Base-by-base conservation (phyloP, 92 coral and sea anemone genomes). In the Epizoanthus scotinus region DNA sequence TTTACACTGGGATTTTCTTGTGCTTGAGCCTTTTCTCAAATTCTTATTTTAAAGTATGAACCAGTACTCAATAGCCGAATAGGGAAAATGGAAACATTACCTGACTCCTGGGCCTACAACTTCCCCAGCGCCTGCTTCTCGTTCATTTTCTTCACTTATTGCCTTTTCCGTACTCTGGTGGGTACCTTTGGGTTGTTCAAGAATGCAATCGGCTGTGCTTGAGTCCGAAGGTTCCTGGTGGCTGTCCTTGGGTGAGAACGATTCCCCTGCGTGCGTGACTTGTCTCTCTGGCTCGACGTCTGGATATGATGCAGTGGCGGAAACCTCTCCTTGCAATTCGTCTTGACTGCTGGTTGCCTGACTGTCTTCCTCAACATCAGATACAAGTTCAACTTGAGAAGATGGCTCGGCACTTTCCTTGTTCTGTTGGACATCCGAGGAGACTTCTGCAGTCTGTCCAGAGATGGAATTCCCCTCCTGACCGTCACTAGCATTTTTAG, bases 131-230 rank as follows among this genome's bases (percentile, higher is more conserved):
- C 59, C 78, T 6, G 19, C 63, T 38, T 68, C 82, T 6, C 66
- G 73, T n/a, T 28, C 26, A 50, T 20, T 56, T 3, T 64, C 72
- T 36, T 25, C 28, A 24, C 27, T 50, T 24, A 5, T 53, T 31
- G 52, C 19, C 19, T 7, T 75, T 66, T 77, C 72, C 52, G 77
- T 58, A 10, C 63, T 63, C 22, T 50, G 25, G 68, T 44, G 57
- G 29, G 53, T 52, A 63, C 86, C 56, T 36, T 74, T 66, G 26
- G 60, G 21, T 22, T 73, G 18, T 25, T 60, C 67, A 47, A 8
- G 8, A 67, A 53, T 61, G 58, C 63, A 0, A 9, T 63, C 28
- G 18, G 20, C 56, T 54, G 24, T 22, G 52, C 38, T 65, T 25
- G 13, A 21, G 28, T 81, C 82, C 17, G 21, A 13, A 17, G 31